phyloP scores from a whole-genome alignment of 1,140 invertebrate species.

The Acromyrmex charruanus region DNA sequence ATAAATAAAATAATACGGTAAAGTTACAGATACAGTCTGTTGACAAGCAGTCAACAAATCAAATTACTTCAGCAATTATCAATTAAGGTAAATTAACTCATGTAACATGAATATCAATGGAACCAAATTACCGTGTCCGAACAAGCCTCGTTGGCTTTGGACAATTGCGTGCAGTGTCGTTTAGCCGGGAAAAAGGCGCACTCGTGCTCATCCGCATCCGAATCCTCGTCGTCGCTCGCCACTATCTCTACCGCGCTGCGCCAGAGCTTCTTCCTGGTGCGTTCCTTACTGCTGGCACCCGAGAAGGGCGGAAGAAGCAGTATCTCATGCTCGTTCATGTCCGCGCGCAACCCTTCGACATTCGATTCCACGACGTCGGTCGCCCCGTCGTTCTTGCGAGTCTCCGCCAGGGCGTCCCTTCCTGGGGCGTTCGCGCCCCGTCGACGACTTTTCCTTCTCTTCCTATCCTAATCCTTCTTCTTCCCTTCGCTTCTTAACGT shows the following conservation, averaged over 20 bases:
- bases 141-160: conserved; percentile 62
- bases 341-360: neutral
- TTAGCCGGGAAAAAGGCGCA: conserved; percentile 79
- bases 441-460: conserved; percentile 3
- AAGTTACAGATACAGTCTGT: neutral
- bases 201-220: conserved; percentile 80
- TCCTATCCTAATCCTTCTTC: neutral
- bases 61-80: neutral
- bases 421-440: neutral
- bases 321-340: conserved; percentile 40
- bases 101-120: too few relatives aligned
- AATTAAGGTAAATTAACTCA: neutral
- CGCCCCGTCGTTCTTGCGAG: neutral
- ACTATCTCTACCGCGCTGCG: conserved; percentile 76
- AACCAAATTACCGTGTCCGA: conserved; percentile 75
- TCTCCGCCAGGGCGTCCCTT: conserved; percentile 29
- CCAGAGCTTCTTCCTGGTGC: conserved; percentile 48
- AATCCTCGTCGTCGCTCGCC: conserved; percentile 84
- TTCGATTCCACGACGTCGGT: conserved; percentile 37
- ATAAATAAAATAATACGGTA: neutral
- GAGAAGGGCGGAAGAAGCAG: conserved; percentile 26
- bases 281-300: neutral
- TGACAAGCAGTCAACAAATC: neutral
- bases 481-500: neutral
- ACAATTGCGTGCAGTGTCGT: conserved; percentile 77